Evolutionary conservation across 2,888 invertebrate genomes (phyloP).

Genomic region (Nudaria mundana): DNA sequence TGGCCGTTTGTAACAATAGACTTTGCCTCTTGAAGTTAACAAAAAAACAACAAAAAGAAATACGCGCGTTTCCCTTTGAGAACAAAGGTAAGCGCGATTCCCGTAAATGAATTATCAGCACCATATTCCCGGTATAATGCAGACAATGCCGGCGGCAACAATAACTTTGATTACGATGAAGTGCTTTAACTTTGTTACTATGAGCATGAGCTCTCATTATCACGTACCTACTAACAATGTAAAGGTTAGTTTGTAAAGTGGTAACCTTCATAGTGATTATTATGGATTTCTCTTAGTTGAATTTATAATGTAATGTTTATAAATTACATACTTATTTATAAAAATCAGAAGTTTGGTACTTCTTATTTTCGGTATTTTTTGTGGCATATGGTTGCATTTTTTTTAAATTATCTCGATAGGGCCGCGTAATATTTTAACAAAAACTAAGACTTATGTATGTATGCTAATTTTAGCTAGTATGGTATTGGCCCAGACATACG

Average conservation of each 20-base stretch:
- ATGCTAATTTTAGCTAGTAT: no score
- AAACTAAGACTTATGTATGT: no score
- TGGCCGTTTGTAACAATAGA: slow-evolving; percentile 48
- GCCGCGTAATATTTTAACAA: not conserved
- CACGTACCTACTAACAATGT: no score
- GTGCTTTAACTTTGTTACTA: slow-evolving; percentile 14
- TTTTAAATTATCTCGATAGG: not conserved
- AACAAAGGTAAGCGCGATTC: slow-evolving; percentile 59
- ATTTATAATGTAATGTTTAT: no score
- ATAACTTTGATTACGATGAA: slow-evolving; percentile 34
- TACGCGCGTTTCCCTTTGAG: slow-evolving; percentile 60
- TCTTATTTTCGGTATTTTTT: not conserved
- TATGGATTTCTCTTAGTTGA: no score
- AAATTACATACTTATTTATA: no score
- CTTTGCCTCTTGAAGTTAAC: slow-evolving; percentile 40
- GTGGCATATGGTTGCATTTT: not conserved
- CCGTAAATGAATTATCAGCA: slow-evolving; percentile 55
- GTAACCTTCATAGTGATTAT: no score
- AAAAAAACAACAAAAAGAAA: slow-evolving; percentile 48
- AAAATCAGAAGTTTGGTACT: no score
- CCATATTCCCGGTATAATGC: slow-evolving; percentile 51
- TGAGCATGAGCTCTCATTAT: no score
- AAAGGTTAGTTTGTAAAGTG: no score
- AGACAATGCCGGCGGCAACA: slow-evolving; percentile 63
- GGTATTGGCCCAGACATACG: no score